Percentiles rank a stretch among this genome's conserved stretches.
phyloP scores from a whole-genome alignment of 2,113 vertebrate genomes.

The Recurvirostra avosetta region DNA sequence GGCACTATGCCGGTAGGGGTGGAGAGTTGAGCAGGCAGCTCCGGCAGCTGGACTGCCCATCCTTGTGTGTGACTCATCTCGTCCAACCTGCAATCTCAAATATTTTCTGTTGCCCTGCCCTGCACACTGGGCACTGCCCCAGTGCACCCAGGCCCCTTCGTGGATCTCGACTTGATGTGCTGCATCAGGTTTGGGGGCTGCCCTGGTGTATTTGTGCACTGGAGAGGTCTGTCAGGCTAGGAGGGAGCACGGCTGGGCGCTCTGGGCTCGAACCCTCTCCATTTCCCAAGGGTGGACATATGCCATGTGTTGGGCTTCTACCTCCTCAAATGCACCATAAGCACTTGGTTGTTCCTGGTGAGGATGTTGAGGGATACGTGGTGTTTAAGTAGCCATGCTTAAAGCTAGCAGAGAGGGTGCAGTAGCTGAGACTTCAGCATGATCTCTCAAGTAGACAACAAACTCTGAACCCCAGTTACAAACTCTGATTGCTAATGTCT shows the following conservation, averaged over 20 bases:
- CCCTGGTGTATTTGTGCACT: not conserved
- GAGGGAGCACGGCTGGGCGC: rapidly evolving
- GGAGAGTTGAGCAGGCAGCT: not conserved
- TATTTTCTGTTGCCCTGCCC: not conserved
- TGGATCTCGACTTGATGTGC: rapidly evolving
- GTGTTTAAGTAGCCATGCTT: not conserved
- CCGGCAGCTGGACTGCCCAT: not conserved
- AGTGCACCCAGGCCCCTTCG: not conserved
- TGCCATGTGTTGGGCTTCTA: not conserved
- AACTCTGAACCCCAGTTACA: not conserved
- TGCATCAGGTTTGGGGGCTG: not conserved
- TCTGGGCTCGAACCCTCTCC: not conserved
- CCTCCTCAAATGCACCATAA: rapidly evolving
- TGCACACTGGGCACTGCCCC: not conserved
- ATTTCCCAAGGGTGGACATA: rapidly evolving
- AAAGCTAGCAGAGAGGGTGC: not conserved
- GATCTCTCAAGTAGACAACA: not conserved
- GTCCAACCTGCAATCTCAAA: not conserved
- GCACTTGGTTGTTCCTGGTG: not conserved
- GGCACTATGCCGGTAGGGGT: not conserved
- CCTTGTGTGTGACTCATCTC: not conserved
- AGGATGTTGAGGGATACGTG: not conserved
- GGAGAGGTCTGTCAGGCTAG: not conserved
- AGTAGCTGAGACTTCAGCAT: not conserved
- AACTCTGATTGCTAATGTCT: not conserved